phyloP scores from a whole-genome alignment of 2,888 invertebrate genomes.

The Heliconius charithonia region DNA sequence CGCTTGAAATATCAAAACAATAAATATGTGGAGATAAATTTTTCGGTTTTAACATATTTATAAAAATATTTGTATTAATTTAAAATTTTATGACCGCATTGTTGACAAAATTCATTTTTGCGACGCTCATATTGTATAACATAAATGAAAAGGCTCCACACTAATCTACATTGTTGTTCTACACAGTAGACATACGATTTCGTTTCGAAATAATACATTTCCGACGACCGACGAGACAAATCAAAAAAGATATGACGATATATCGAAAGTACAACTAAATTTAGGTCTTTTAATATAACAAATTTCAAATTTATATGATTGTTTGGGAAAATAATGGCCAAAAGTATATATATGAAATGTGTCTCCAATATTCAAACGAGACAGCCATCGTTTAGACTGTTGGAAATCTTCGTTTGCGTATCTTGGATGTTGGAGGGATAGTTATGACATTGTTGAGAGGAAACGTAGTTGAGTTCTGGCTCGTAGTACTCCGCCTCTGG shows the following conservation, averaged over 20 bases:
- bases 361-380: slow-evolving; percentile 69
- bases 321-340: slow-evolving; percentile 16
- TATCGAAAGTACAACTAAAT: slow-evolving; percentile 44
- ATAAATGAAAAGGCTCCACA: slow-evolving; percentile 56
- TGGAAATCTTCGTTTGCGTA: slow-evolving; percentile 78
- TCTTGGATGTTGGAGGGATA: slow-evolving; percentile 76
- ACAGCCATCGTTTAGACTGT: slow-evolving; percentile 85
- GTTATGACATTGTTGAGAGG: slow-evolving; percentile 82
- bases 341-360: slow-evolving; percentile 54
- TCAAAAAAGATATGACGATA: slow-evolving; percentile 44
- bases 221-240: slow-evolving; percentile 50
- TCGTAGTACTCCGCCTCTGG: slow-evolving; percentile 81
- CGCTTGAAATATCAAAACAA: slow-evolving; percentile 61
- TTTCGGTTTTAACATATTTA: slow-evolving; percentile 8
- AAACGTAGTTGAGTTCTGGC: slow-evolving; percentile 80
- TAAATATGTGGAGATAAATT: slow-evolving; percentile 45
- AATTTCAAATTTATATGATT: slow-evolving; percentile 46
- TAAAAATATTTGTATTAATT: slow-evolving; percentile 6
- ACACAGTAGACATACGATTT: slow-evolving; percentile 83
- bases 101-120: slow-evolving; percentile 33
- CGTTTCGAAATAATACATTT: slow-evolving; percentile 81
- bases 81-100: slow-evolving; percentile 21
- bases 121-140: slow-evolving; percentile 38
- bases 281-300: slow-evolving; percentile 51
- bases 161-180: slow-evolving; percentile 78